These are phyloP conservation scores for Montipora sp. DNA, from an alignment of 64 coral and sea anemone genomes.

Conservation along the genomic window DNA sequence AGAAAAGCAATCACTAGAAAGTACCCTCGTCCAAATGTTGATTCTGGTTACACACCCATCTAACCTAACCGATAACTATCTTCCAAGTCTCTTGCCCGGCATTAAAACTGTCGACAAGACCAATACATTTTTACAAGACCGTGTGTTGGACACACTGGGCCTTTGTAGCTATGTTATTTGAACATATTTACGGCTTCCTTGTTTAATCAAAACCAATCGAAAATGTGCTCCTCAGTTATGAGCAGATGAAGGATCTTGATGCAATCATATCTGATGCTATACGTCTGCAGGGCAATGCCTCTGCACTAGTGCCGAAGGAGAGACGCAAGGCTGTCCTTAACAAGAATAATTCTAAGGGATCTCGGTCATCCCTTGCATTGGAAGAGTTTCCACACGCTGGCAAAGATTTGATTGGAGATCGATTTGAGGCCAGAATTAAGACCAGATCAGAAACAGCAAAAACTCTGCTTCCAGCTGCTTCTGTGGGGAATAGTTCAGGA, in stretches of 20 bases:
- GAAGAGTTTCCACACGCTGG: no score
- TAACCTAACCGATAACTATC: background rate
- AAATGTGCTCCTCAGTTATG: background rate
- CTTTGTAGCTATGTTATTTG: slow-evolving; percentile 23
- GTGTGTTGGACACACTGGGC: slow-evolving; percentile 28
- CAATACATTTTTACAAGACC: slow-evolving; percentile 48
- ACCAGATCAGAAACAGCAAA: slow-evolving; percentile 54
- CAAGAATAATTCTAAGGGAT: slow-evolving; percentile 1
- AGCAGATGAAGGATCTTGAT: background rate
- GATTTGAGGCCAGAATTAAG: slow-evolving; percentile 53
- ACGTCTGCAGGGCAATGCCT: slow-evolving; percentile 31
- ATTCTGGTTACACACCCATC: background rate
- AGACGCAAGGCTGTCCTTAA: background rate
- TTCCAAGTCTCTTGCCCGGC: slow-evolving; percentile 12
- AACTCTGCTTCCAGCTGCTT: slow-evolving; percentile 41
- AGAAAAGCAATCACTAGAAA: background rate
- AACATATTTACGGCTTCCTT: slow-evolving; percentile 9
- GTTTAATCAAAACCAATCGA: background rate
- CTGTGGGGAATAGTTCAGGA: slow-evolving; percentile 42
- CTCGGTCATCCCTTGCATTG: no score
- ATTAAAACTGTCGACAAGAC: slow-evolving; percentile 41
- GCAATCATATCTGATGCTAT: background rate
- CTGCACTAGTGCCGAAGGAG: slow-evolving; percentile 21
- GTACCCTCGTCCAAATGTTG: slow-evolving; percentile 36
- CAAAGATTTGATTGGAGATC: slow-evolving; percentile 31